Base-by-base conservation (phyloP, 1,140 invertebrate genomes). In the Dysdera silvatica region DNA sequence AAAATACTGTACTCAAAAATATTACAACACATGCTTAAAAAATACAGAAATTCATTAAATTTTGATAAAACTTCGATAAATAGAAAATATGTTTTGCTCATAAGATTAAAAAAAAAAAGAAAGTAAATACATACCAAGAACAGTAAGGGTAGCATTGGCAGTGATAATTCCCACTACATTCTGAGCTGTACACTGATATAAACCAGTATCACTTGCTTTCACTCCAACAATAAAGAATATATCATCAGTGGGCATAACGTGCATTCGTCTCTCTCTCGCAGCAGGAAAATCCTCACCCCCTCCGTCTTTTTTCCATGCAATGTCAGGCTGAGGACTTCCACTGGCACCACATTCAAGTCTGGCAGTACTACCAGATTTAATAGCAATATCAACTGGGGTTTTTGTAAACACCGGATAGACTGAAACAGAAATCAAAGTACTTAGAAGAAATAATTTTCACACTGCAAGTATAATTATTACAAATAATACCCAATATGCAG, bases 271-370 rank as follows among this genome's bases (percentile, higher is more conserved):
- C 74, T 97, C 94, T 59, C 87, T 81, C 16, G 94, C 94, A 8
- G 95, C 94, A 10, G 93, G 93, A 75, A 98, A 97, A 75, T 95
- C 88, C 74, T 89, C 88, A 0, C 87, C 89, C 18, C 88, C 89
- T n/a, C 88, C 89, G 79, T 95, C 92, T 76, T 97, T 96, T 70
- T 91, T 86, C 85, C 93, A 91, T 6, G 88, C 85, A 66, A 95
- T 91, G 75, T 91, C 84, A 32, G 94, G 94, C 26, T 80, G 76
- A 0, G 94, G 94, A 68, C 89, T 86, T 2, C 94, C 95, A 59
- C 82, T 82, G 12, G 93, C 93, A 2, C 89, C 87, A 81, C 95
- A 98, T 68, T 92, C 89, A 6, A 98, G 78, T 45, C 85, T 84
- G 0, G 89, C 92, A n/a, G 85, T 91, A 61, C 84, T 84, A 5